Base-by-base conservation (phyloP, 2,797 vertebrate species). In the Scyliorhinus canicula region DNA sequence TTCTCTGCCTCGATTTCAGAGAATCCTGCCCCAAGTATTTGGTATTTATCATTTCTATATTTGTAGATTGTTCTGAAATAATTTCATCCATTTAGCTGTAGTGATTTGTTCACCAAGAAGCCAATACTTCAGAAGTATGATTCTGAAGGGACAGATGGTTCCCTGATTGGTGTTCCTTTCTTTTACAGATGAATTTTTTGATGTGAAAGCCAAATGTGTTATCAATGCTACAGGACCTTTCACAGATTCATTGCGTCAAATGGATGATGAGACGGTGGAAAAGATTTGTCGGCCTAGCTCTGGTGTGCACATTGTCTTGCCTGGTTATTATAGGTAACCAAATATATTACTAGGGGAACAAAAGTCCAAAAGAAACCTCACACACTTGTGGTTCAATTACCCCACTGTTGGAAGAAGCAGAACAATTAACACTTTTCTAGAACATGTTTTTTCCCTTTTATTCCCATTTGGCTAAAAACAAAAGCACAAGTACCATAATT, bases 211-310 rank as follows among this genome's bases (percentile, higher is more conserved):
- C 96, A 99, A 99, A 96, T 99, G 99, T 96, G 99, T 99, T 96
- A 99, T 99, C 97, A 99, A 99, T 84, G 99, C 99, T 95, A 99
- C 99, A 0, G 99, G 99, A 31, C 99, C 99, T 4, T 99, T 99
- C 97, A 99, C 99, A 1, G 99, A 99, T 97, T 97, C 98, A 0
- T 96, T 99, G 96, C 98, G 99, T 96, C 98, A 98, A 97, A 99
- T 99, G 99, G 99, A 99, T 96, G 97, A 98, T 96, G 96, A 98
- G 96, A 85, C 97, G 0, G 97, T 96, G 0, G 0, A 95, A 0
- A 98, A 98, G 96, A 99, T 99, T 97, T 99, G 99, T 95, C 99
- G 99, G 96, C 98, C 99, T 0, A 99, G 99, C 0, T 99, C 99
- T 0, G 99, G 99, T 0, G 98, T 99, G 21, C 99, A 99, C 95